These are phyloP conservation scores for Octomys mimax DNA, from an alignment of 2,797 vertebrate genomes.

Conservation along the genomic window DNA sequence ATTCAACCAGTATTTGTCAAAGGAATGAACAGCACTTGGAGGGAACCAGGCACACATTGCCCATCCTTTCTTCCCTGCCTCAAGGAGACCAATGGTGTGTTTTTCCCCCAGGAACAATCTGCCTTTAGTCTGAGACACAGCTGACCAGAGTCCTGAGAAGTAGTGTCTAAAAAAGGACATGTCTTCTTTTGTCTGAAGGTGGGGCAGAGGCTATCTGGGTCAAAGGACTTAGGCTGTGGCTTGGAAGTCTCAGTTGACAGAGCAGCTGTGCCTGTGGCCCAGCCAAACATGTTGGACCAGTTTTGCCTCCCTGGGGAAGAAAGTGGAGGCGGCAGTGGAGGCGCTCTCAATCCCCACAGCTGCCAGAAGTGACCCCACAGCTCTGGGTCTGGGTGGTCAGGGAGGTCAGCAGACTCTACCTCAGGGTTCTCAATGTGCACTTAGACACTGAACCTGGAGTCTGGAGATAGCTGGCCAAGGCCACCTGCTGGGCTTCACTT, in stretches of 20 bases:
- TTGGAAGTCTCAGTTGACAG: slow-evolving; percentile 55
- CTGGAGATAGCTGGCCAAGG: not conserved
- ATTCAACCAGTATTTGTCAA: not conserved
- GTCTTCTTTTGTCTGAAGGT: slow-evolving; percentile 2
- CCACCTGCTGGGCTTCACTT: not conserved
- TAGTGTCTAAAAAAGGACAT: not conserved
- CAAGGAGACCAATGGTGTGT: not conserved
- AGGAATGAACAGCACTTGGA: not conserved
- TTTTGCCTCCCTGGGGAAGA: slow-evolving; percentile 12
- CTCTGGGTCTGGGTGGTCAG: not conserved
- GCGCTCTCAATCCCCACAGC: slow-evolving; percentile 12
- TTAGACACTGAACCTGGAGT: not conserved
- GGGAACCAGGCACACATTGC: not conserved
- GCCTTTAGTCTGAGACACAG: not conserved
- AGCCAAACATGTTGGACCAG: slow-evolving; percentile 67
- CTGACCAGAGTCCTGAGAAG: not conserved
- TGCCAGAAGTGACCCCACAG: not conserved
- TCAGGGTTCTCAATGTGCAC: not conserved
- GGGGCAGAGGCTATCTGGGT: slow-evolving; percentile 52
- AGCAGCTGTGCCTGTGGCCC: slow-evolving; percentile 19
- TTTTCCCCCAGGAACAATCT: not conserved
- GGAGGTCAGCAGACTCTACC: not conserved
- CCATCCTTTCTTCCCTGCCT: not conserved
- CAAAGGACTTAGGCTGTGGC: slow-evolving; percentile 40
- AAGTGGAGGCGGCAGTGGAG: not conserved